These are phyloP conservation scores for Caenorhabditis sulstoni DNA, from an alignment of 2,888 invertebrate genomes.

Conservation along the genomic window DNA sequence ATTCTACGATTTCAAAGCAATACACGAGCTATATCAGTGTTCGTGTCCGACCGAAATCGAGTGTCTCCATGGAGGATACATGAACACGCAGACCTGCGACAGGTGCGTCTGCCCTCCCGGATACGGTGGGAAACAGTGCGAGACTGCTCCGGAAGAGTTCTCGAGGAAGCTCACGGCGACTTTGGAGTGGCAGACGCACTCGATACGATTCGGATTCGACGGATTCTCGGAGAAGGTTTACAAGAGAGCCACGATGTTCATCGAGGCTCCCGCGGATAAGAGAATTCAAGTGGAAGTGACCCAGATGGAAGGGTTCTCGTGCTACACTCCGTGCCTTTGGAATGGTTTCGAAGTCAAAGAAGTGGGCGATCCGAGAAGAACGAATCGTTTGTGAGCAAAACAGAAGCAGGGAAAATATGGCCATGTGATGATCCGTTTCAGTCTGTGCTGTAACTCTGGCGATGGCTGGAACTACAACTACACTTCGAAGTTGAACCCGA, in stretches of 20 bases:
- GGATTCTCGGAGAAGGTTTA: background rate
- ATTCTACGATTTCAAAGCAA: conserved; percentile 29
- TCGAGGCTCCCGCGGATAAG: background rate
- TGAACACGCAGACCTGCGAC: conserved; percentile 21
- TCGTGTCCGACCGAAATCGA: background rate
- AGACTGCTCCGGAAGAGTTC: background rate
- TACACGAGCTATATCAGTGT: conserved; percentile 25
- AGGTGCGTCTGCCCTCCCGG: conserved; percentile 28
- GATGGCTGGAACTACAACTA: background rate
- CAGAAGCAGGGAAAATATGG: too few species aligned
- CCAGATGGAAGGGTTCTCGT: background rate
- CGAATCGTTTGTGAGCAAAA: background rate
- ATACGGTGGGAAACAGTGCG: conserved; percentile 19
- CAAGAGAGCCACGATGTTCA: background rate
- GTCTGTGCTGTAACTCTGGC: background rate
- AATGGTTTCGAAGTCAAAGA: background rate
- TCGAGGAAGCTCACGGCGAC: conserved; percentile 12
- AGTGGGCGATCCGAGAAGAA: background rate
- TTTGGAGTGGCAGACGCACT: background rate
- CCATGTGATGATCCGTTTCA: too few species aligned
- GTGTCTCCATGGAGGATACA: conserved; percentile 38
- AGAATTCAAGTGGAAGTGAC: background rate
- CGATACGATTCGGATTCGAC: background rate
- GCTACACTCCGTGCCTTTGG: background rate
- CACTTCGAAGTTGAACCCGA: conserved; percentile 1